Base-by-base conservation (phyloP, 2,113 vertebrate species). In the Xiphophorus maculatus region DNA sequence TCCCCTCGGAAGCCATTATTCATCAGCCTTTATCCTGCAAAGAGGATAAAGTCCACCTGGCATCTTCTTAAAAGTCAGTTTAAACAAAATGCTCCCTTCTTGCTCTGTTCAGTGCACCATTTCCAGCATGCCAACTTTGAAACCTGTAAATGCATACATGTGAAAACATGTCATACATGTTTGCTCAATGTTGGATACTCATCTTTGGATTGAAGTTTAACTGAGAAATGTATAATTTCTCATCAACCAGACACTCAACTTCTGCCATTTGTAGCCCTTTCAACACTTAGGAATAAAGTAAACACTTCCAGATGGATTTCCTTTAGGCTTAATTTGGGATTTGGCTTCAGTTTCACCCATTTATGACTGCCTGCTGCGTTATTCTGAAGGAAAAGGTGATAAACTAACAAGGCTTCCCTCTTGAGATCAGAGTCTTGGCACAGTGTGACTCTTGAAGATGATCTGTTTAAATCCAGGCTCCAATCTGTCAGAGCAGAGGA, bases 401-500 rank as follows among this genome's bases (percentile, higher is more conserved):
- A 15, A 66, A 48, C 58, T 4, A 11, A 1, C 0, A 13, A 35
- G 5, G 7, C 13, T 0, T 12, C 11, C 28, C 66, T 9, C 8
- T 19, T 5, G 10, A 76, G 44, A 73, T 44, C 27, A 14, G 1
- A 66, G 29, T 64, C 32, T 14, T n/a, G 40, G 37, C 67, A 3
- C 27, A 5, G 29, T 1, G 64, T 19, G 37, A 22, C 42, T 71
- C 58, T 0, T 64, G 1, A 28, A 32, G 71, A 77, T 32, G 69
- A 86, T 66, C 54, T 0, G 1, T 65, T 42, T 65, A 33, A 73
- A 73, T 60, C 77, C 74, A 32, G 32, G 68, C n/a, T 65, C 8
- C 29, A 3, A 29, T 79, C 75, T 0, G 17, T 84, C 76, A 72
- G 44, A 51, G 5, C 7, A 14, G 74, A 60, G 19, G 54, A 58